Conservation (phyloP, 2,888 invertebrate genomes). For the Deilephila elpenor region DNA sequence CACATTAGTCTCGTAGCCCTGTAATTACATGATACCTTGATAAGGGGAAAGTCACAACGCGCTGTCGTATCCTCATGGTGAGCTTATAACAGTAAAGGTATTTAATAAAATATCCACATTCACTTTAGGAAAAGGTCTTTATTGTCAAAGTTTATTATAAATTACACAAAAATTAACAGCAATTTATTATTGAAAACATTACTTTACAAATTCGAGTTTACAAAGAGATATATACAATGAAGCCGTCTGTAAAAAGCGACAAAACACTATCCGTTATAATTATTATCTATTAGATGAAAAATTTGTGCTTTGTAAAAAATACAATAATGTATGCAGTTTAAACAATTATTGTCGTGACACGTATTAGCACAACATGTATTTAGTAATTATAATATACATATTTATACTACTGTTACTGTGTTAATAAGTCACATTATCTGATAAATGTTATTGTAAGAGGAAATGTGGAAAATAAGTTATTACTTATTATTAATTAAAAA, state of each 20-base stretch:
- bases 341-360: slow-evolving; percentile 25
- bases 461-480: not conserved
- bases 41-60: no score
- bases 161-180: slow-evolving; percentile 64
- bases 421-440: slow-evolving; percentile 12
- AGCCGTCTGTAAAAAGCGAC: slow-evolving; percentile 51
- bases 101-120: slow-evolving; percentile 40
- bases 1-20: no score
- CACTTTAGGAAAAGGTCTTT: slow-evolving; percentile 72
- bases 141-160: slow-evolving; percentile 73
- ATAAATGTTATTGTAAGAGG: not conserved
- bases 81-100: not conserved
- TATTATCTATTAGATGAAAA: slow-evolving; percentile 22
- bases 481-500: not conserved
- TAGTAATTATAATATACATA: slow-evolving; percentile 7
- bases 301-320: slow-evolving; percentile 39
- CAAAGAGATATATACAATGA: slow-evolving; percentile 46
- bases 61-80: no score
- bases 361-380: slow-evolving; percentile 8
- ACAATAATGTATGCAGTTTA: slow-evolving; percentile 37
- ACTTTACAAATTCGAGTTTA: slow-evolving; percentile 58
- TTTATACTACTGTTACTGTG: slow-evolving; percentile 2
- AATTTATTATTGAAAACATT: slow-evolving; percentile 52
- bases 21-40: no score
- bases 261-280: slow-evolving; percentile 32